Conservation (phyloP, 2,797 vertebrate genomes). For the Sebastes elongatus region DNA sequence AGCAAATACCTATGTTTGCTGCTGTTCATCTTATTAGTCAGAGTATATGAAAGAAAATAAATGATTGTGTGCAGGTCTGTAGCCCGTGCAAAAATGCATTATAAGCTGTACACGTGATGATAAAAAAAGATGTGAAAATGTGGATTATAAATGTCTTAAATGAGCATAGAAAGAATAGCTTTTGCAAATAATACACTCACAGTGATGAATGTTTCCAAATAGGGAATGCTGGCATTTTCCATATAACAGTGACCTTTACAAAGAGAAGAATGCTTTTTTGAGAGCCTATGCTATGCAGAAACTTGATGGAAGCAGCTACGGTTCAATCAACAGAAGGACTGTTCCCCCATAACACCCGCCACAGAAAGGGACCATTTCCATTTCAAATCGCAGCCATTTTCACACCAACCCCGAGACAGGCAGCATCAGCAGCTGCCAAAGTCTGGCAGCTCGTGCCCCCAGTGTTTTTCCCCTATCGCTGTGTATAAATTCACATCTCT, state of each 20-base stretch:
- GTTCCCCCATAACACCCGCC: slow-evolving; percentile 50
- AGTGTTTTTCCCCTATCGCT: slow-evolving; percentile 18
- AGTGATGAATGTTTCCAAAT: slow-evolving; percentile 58
- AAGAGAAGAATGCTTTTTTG: slow-evolving; percentile 45
- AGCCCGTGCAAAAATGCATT: background rate
- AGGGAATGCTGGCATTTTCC: slow-evolving; percentile 57
- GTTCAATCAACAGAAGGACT: slow-evolving; percentile 60
- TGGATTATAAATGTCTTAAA: slow-evolving; percentile 1
- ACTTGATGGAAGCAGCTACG: slow-evolving; percentile 47
- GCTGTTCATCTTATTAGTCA: background rate
- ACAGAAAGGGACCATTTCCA: slow-evolving; percentile 62
- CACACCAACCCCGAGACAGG: slow-evolving; percentile 43
- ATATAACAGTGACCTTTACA: slow-evolving; percentile 67
- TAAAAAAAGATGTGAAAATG: background rate
- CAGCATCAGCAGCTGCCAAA: slow-evolving; percentile 34
- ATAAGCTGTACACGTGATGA: background rate
- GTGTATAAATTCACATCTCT: slow-evolving; percentile 52
- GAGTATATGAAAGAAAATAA: background rate
- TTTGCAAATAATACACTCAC: slow-evolving; percentile 34
- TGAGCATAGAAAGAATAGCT: slow-evolving; percentile 14
- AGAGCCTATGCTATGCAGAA: slow-evolving; percentile 43
- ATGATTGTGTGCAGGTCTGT: background rate
- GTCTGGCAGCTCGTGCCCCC: slow-evolving; percentile 42
- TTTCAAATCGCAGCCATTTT: slow-evolving; percentile 70
- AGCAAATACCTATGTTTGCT: background rate